Evolutionary conservation across 30 jellyfish, hydroid and myxozoan species (phyloP).

Genomic region (Hydractinia echinata): DNA sequence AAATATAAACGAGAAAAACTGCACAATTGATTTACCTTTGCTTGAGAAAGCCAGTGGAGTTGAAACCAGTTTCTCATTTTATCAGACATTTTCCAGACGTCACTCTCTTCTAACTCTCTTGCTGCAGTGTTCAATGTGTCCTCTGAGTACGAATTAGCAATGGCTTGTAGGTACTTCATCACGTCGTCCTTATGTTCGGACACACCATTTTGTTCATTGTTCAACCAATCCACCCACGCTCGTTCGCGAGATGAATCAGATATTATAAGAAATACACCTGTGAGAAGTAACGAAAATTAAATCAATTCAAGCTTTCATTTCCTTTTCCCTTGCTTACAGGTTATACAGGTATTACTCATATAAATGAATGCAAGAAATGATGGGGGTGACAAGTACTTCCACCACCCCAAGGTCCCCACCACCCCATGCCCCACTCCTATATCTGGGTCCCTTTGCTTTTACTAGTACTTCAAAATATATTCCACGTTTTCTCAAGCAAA

Average conservation of each 20-base stretch:
- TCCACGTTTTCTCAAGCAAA: no score
- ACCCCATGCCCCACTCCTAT: no score
- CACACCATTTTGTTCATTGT: slow-evolving; percentile 34
- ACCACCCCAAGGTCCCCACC: no score
- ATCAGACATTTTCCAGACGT: slow-evolving; percentile 46
- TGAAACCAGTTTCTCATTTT: slow-evolving; percentile 49
- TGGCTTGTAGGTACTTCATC: slow-evolving; percentile 26
- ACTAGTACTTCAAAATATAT: no score
- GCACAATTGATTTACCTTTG: slow-evolving; percentile 21
- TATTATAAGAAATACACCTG: slow-evolving; percentile 25
- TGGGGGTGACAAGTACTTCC: no score
- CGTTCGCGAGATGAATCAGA: slow-evolving; percentile 42
- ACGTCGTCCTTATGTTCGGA: slow-evolving; percentile 34
- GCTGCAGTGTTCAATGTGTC: slow-evolving; percentile 46
- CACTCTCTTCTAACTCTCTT: slow-evolving; percentile 42
- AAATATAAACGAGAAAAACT: no score
- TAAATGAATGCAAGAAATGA: no score
- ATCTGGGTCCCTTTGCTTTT: no score
- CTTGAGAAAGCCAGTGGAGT: slow-evolving; percentile 41
- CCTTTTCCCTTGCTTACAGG: not conserved
- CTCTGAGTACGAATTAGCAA: slow-evolving; percentile 36
- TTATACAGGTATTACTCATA: no score
- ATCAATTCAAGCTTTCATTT: not conserved
- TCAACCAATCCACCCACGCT: slow-evolving; percentile 41
- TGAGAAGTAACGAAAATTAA: not conserved